phyloP scores from a whole-genome alignment of 2,113 vertebrate species.

The Aphelocoma coerulescens region DNA sequence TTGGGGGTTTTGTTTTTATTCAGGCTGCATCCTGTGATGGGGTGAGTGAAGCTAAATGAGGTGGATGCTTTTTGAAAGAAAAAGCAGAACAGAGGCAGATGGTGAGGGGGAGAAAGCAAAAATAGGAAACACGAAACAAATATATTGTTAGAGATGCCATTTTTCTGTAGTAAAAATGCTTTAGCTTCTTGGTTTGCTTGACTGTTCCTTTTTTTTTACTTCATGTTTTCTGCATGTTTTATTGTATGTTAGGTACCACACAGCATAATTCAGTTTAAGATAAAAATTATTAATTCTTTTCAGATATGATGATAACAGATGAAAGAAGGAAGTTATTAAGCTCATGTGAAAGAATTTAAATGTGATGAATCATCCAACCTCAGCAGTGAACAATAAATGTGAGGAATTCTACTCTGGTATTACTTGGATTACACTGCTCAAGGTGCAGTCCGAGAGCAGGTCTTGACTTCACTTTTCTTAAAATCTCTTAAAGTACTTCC shows the following conservation, averaged over 20 bases:
- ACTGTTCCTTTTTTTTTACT: neutral
- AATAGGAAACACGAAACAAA: neutral
- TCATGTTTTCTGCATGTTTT: neutral
- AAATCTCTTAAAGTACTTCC: neutral
- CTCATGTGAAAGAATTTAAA: neutral
- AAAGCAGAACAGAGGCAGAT: neutral
- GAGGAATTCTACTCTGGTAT: neutral
- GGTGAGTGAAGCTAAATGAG: neutral
- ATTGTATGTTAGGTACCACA: neutral
- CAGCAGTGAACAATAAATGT: neutral
- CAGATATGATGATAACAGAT: neutral
- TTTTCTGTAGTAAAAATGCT: neutral
- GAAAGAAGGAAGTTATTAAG: neutral
- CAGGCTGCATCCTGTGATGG: neutral
- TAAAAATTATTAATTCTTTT: neutral
- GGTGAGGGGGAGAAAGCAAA: constrained; percentile 16
- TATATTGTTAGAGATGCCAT: neutral
- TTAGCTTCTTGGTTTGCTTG: neutral
- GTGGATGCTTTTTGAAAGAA: neutral
- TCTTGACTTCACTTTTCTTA: neutral
- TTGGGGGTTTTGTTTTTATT: neutral
- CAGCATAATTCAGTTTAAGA: neutral
- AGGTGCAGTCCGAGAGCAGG: neutral
- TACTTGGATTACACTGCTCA: neutral
- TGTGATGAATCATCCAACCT: neutral